A percentile compares a stretch with the other conserved stretches of the same genome.
phyloP scores from a whole-genome alignment of 1,140 invertebrate species.

The Neomicropteryx cornuta region DNA sequence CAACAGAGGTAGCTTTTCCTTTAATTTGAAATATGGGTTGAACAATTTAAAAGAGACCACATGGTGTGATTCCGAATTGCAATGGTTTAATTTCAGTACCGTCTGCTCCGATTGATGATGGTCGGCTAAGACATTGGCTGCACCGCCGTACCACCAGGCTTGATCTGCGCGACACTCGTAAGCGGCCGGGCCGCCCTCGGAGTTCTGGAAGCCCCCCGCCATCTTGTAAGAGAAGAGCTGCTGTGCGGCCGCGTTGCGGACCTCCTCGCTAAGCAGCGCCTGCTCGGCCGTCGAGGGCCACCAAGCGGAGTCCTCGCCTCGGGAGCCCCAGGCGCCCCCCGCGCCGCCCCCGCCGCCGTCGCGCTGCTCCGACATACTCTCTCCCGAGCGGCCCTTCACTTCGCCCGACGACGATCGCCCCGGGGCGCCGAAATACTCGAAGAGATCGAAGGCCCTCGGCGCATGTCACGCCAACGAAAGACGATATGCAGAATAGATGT shows the following conservation, averaged over 20 bases:
- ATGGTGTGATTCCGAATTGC: no score
- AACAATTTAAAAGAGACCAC: no score
- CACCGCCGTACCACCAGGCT: conserved; percentile 21
- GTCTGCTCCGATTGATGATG: no score
- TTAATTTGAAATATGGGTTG: no score
- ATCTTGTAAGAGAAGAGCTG: conserved; percentile 76
- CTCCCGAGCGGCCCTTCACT: no score
- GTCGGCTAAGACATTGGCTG: conserved; percentile 13
- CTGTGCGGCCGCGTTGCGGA: conserved; percentile 51
- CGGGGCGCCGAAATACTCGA: conserved; percentile 2
- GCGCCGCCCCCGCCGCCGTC: conserved; percentile 27
- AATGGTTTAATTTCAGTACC: no score
- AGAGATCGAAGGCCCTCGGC: conserved; percentile 2
- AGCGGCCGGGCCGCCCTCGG: conserved; percentile 31
- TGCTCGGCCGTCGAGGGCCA: conserved; percentile 42
- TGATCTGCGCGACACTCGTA: conserved; percentile 36
- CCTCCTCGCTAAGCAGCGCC: conserved; percentile 40
- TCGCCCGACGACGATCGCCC: no score
- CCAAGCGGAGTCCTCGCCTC: conserved; percentile 51
- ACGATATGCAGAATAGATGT: no score
- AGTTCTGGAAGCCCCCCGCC: conserved; percentile 67
- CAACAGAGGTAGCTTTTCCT: no score
- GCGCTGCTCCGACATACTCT: background rate
- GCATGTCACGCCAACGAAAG: no score
- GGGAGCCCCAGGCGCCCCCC: conserved; percentile 49